phyloP scores from a whole-genome alignment of 2,888 invertebrate genomes.

The Tiliacea aurago region DNA sequence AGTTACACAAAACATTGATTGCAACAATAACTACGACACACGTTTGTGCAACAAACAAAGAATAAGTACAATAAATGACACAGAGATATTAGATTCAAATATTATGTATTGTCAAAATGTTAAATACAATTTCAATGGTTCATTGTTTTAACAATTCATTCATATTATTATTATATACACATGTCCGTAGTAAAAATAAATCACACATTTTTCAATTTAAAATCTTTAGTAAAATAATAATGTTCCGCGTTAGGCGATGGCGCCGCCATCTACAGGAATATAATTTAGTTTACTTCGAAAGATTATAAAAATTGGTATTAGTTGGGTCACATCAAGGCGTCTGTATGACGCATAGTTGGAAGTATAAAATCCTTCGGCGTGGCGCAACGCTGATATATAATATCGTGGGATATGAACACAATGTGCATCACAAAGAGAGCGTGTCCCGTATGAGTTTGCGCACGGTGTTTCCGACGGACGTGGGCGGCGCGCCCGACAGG shows the following conservation, averaged over 20 bases:
- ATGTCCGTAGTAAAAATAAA: constrained; percentile 62
- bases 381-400: constrained; percentile 23
- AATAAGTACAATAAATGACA: constrained; percentile 70
- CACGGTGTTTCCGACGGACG: constrained; percentile 96
- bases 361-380: constrained; percentile 36
- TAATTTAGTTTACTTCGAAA: constrained; percentile 53
- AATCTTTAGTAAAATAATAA: constrained; percentile 56
- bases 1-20: constrained; percentile 55
- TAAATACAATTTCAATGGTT: constrained; percentile 60
- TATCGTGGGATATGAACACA: constrained; percentile 55
- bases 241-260: constrained; percentile 43
- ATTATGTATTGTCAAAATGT: constrained; percentile 65
- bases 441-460: constrained; percentile 97
- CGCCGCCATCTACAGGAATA: constrained; percentile 38
- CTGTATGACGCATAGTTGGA: constrained; percentile 13
- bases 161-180: constrained; percentile 64
- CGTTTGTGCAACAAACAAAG: constrained; percentile 69
- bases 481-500: constrained; percentile 94
- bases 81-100: constrained; percentile 60
- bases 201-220: constrained; percentile 58
- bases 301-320: constrained; percentile 51
- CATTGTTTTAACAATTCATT: constrained; percentile 57
- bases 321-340: constrained; percentile 36
- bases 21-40: constrained; percentile 56
- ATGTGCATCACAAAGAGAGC: constrained; percentile 92